These are phyloP conservation scores for Epizoanthus scotinus DNA, from an alignment of 92 coral and sea anemone genomes.

Conservation along the genomic window DNA sequence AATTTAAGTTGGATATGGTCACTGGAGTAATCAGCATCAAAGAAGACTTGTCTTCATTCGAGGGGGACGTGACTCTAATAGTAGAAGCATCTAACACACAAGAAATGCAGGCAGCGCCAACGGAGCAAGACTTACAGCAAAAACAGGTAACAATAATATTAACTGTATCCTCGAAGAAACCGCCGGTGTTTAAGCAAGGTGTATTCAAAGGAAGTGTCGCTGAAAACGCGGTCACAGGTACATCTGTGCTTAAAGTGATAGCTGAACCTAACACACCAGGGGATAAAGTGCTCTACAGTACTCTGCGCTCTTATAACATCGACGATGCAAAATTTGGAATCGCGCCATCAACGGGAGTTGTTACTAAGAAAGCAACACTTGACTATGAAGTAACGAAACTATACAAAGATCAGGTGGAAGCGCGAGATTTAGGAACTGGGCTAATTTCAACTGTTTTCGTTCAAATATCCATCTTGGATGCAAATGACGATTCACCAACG, in stretches of 20 bases:
- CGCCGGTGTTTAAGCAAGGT: conserved; percentile 60
- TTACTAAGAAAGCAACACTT: conserved; percentile 56
- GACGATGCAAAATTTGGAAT: conserved; percentile 48
- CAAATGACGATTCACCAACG: conserved; percentile 84
- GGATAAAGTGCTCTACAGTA: neutral
- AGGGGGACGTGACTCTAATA: conserved; percentile 42
- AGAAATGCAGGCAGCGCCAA: conserved; percentile 52
- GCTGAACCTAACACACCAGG: conserved; percentile 1
- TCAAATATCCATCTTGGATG: conserved; percentile 61
- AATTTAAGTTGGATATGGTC: conserved; percentile 45
- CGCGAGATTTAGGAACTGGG: conserved; percentile 50
- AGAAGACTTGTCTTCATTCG: conserved; percentile 50
- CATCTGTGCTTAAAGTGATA: neutral
- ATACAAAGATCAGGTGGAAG: conserved; percentile 71
- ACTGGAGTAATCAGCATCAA: conserved; percentile 74
- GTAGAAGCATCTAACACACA: conserved; percentile 62
- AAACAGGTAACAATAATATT: conserved; percentile 55
- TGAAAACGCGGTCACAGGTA: conserved; percentile 61
- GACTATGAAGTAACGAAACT: conserved; percentile 49
- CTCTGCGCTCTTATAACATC: neutral
- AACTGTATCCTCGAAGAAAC: conserved; percentile 56
- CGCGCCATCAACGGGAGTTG: conserved; percentile 70
- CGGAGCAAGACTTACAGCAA: conserved; percentile 24
- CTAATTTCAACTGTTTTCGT: conserved; percentile 73
- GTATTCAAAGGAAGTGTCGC: conserved; percentile 47